A percentile compares a stretch with the other conserved stretches of the same genome.
Conservation (phyloP, 1,140 invertebrate species). For the Philotrypesis tridentata region DNA sequence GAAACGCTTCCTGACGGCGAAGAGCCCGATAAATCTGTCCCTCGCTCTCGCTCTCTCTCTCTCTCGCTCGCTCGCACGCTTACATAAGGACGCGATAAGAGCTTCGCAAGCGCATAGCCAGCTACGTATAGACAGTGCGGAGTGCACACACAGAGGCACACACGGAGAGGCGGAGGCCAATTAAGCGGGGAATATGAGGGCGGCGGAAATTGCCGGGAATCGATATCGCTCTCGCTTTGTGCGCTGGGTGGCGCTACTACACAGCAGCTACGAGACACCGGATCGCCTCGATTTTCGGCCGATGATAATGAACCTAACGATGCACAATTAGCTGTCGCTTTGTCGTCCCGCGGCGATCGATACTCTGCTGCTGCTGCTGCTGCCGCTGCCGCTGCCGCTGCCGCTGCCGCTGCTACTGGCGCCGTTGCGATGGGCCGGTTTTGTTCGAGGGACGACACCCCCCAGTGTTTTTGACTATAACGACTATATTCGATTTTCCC, state of each 20-base stretch:
- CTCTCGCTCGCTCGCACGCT: not conserved
- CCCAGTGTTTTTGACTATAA: slow-evolving; percentile 42
- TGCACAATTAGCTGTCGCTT: slow-evolving; percentile 48
- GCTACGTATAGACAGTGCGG: slow-evolving; percentile 31
- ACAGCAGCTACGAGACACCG: not conserved
- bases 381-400: too few relatives aligned
- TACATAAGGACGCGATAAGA: slow-evolving; percentile 47
- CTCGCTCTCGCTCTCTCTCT: not conserved
- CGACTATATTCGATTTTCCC: not conserved
- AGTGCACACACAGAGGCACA: too few relatives aligned
- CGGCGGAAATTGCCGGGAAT: slow-evolving; percentile 44
- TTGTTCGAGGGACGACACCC: not conserved
- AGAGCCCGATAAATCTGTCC: slow-evolving; percentile 43
- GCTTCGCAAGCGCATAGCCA: not conserved
- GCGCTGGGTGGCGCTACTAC: not conserved
- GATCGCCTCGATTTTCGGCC: slow-evolving; percentile 38
- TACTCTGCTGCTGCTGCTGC: too few relatives aligned
- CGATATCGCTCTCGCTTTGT: slow-evolving; percentile 40
- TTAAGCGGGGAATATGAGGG: not conserved
- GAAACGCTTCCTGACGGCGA: slow-evolving; percentile 52
- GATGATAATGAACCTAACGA: slow-evolving; percentile 48
- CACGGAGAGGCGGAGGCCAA: slow-evolving; percentile 45
- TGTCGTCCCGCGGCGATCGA: slow-evolving; percentile 33
- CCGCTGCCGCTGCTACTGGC: too few relatives aligned
- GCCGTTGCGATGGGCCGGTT: not conserved